These are phyloP conservation scores for Aplochiton taeniatus DNA, from an alignment of 2,797 vertebrate species.

Conservation along the genomic window DNA sequence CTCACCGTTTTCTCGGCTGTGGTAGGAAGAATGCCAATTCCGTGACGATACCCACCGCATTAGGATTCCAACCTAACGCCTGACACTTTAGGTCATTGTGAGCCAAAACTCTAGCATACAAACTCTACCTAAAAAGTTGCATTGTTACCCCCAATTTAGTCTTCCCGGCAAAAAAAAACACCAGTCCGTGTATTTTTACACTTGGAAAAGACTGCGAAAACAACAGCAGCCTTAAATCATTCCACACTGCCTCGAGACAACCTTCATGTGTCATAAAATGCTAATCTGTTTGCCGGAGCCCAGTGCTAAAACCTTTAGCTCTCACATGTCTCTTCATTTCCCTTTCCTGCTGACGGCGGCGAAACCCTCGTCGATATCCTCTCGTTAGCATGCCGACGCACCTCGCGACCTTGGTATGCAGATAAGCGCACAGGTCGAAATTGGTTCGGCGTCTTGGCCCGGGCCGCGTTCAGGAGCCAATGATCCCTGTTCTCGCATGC, in stretches of 20 bases:
- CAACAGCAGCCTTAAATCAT: not conserved
- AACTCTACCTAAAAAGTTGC: too few species aligned
- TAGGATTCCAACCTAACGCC: not conserved
- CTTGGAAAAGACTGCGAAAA: too few species aligned
- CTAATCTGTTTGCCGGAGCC: conserved; percentile 8
- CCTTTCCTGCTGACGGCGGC: conserved; percentile 8
- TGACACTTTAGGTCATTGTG: not conserved
- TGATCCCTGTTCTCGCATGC: conserved; percentile 29
- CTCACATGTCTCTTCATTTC: conserved; percentile 21
- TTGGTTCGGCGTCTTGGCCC: conserved; percentile 27
- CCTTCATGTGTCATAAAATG: conserved; percentile 15
- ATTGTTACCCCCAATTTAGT: too few species aligned
- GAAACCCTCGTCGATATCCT: conserved; percentile 17
- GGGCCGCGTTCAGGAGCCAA: conserved; percentile 22
- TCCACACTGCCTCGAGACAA: conserved; percentile 3
- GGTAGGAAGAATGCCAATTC: not conserved
- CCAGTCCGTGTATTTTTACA: too few species aligned
- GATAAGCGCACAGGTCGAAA: conserved; percentile 29
- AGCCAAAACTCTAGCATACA: not conserved
- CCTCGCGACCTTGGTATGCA: conserved; percentile 15
- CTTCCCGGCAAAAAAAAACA: too few species aligned
- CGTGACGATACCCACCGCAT: not conserved
- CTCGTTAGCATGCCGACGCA: conserved; percentile 35
- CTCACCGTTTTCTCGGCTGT: not conserved
- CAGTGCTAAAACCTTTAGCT: conserved; percentile 13